Evolutionary conservation across 2,888 invertebrate genomes (phyloP).

Genomic region (Lottia gigantea): DNA sequence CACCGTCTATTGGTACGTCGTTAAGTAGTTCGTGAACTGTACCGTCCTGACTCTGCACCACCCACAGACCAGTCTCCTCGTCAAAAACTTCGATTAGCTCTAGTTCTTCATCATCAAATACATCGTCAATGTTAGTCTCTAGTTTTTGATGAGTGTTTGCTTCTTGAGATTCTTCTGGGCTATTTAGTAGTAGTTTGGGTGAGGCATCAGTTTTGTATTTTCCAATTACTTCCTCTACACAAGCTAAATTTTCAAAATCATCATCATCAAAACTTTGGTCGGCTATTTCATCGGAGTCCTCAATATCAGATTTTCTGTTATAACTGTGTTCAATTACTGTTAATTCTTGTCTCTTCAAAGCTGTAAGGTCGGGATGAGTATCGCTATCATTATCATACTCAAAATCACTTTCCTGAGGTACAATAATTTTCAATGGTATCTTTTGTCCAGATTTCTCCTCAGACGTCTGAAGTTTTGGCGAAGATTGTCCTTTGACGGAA

Average conservation of each 20-base stretch:
- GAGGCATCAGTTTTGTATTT: not conserved
- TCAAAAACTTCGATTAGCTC: not conserved
- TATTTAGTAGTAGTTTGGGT: not conserved
- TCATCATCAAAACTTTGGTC: slow-evolving; percentile 13
- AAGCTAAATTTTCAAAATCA: slow-evolving; percentile 8
- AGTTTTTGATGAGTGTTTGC: not conserved
- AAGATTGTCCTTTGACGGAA: not conserved
- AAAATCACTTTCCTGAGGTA: not conserved
- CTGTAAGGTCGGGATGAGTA: not conserved
- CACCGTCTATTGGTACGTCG: not conserved
- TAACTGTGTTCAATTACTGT: not conserved
- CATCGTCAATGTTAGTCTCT: not conserved
- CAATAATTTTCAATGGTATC: not conserved
- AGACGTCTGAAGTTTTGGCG: not conserved
- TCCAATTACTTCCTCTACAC: not conserved
- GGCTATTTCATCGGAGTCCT: not conserved
- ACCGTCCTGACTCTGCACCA: not conserved
- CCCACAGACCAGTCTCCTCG: not conserved
- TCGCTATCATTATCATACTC: not conserved
- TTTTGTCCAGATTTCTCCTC: not conserved
- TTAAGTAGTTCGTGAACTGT: not conserved
- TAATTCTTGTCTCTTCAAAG: not conserved
- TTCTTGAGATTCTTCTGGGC: not conserved
- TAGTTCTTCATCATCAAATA: not conserved
- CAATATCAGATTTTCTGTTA: not conserved